Evolutionary conservation across 2,888 invertebrate genomes (phyloP).

Genomic region (Spisula solida): DNA sequence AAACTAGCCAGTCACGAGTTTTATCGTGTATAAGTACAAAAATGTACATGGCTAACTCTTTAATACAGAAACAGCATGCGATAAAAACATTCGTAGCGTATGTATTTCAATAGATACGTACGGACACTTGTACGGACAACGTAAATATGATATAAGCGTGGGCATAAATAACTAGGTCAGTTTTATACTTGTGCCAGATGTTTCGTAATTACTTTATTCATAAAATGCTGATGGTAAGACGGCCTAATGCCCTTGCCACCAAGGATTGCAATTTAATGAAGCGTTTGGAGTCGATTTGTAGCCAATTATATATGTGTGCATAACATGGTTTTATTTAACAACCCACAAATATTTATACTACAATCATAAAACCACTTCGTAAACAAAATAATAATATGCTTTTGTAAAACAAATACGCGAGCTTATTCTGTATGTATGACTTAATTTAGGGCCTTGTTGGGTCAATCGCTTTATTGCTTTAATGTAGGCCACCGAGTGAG

Average conservation of each 20-base stretch:
- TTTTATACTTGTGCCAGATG: neutral
- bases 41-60: too few relatives aligned
- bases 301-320: neutral
- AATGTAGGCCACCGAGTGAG: neutral
- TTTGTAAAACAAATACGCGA: neutral
- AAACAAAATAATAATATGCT: conserved; percentile 17
- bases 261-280: neutral
- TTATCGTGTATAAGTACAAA: too few relatives aligned
- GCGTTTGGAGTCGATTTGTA: neutral
- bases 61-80: too few relatives aligned
- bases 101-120: too few relatives aligned
- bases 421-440: neutral
- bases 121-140: too few relatives aligned
- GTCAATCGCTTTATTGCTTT: conserved; percentile 6
- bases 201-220: neutral
- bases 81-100: too few relatives aligned
- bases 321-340: neutral
- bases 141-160: too few relatives aligned
- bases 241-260: neutral
- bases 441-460: conserved; percentile 25
- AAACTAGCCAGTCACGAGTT: too few relatives aligned
- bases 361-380: neutral
- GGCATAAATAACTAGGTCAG: too few relatives aligned
- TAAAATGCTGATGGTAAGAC: neutral
- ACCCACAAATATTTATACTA: conserved; percentile 13